These are phyloP conservation scores for Podilymbus podiceps DNA, from an alignment of 2,113 vertebrate genomes.

Conservation along the genomic window DNA sequence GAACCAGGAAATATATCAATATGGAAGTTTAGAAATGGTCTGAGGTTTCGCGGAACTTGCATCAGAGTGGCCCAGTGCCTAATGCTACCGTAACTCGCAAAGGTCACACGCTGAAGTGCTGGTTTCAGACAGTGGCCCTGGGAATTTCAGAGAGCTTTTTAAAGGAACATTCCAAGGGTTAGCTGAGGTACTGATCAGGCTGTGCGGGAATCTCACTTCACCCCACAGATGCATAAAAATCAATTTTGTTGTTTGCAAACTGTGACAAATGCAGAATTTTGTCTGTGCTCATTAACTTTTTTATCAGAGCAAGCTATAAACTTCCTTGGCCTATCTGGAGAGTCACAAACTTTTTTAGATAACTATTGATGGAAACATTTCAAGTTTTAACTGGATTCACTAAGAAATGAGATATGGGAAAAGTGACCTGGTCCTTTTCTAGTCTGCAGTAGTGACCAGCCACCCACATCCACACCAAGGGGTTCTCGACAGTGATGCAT, in stretches of 20 bases:
- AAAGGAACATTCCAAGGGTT: not conserved
- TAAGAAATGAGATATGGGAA: not conserved
- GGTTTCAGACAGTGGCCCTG: not conserved
- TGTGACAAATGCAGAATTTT: not conserved
- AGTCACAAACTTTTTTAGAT: not conserved
- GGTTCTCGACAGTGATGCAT: not conserved
- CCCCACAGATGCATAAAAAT: not conserved
- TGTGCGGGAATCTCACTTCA: conserved; percentile 10
- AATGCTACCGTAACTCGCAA: not conserved
- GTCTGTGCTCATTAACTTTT: not conserved
- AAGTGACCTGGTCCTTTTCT: not conserved
- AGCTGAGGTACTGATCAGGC: not conserved
- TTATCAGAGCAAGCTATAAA: not conserved
- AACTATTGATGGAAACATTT: not conserved
- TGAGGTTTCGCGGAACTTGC: conserved; percentile 34
- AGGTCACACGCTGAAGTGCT: conserved; percentile 47
- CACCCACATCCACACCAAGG: not conserved
- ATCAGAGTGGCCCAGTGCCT: conserved; percentile 31
- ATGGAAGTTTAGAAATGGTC: conserved; percentile 55
- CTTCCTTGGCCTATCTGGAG: not conserved
- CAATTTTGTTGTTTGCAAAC: not conserved
- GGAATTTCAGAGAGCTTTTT: conserved; percentile 42
- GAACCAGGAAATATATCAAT: conserved; percentile 47
- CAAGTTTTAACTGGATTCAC: not conserved
- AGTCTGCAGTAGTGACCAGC: not conserved